phyloP scores from a whole-genome alignment of 1,140 invertebrate genomes.

The Diplogasteroides magnus region DNA sequence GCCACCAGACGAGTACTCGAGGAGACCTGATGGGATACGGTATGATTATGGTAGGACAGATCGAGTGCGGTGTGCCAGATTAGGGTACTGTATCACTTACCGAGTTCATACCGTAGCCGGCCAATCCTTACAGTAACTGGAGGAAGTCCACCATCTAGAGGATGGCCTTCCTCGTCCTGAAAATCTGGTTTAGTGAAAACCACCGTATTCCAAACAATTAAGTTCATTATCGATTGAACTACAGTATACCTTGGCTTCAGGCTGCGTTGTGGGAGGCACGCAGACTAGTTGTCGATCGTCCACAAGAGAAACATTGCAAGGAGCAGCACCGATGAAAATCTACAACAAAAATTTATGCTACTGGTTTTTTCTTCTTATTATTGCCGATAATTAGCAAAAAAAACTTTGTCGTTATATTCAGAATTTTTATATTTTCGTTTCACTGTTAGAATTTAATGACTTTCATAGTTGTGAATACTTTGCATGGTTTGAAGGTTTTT shows the following conservation, averaged over 20 bases:
- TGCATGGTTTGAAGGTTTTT: too few relatives aligned
- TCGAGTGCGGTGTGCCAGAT: conserved; percentile 70
- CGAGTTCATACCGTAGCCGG: conserved; percentile 76
- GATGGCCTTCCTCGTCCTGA: conserved; percentile 62
- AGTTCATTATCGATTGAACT: not conserved
- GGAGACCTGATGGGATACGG: not conserved
- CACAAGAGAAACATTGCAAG: conserved; percentile 87
- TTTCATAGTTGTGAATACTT: too few relatives aligned
- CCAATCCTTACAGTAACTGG: conserved; percentile 81
- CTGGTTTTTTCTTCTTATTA: too few relatives aligned
- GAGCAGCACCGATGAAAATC: conserved; percentile 80
- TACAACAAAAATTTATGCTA: conserved; percentile 66
- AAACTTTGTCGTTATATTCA: conserved; percentile 48
- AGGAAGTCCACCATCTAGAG: conserved; percentile 73
- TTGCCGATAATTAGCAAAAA: too few relatives aligned
- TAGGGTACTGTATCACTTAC: conserved; percentile 57
- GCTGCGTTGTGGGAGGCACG: conserved; percentile 66
- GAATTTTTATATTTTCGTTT: conserved; percentile 13
- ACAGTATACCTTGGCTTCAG: conserved; percentile 63
- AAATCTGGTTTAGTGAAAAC: not conserved
- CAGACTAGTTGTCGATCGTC: conserved; percentile 56
- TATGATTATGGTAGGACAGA: not conserved
- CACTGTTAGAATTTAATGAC: too few relatives aligned
- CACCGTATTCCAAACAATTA: not conserved
- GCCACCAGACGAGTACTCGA: conserved; percentile 10